These are phyloP conservation scores for Oriolus oriolus DNA, from an alignment of 2,113 vertebrate species.

Conservation along the genomic window DNA sequence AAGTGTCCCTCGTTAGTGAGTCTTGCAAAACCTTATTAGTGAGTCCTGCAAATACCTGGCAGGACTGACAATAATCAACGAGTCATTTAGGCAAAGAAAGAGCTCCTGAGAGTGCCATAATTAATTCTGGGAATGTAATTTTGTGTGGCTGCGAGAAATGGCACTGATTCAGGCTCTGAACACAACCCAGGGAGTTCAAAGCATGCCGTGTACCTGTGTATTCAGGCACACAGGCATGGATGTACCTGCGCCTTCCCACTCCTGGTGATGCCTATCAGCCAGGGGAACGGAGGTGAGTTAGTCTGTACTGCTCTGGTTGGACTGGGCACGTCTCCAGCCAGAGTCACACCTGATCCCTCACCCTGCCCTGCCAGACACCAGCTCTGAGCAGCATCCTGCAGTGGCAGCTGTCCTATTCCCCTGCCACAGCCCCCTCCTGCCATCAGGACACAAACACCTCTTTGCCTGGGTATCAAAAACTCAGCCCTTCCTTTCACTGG, in stretches of 20 bases:
- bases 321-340: background rate
- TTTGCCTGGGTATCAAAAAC: background rate
- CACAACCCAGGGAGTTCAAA: background rate
- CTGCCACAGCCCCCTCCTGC: background rate
- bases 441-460: background rate
- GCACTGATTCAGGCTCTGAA: background rate
- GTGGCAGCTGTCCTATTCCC: background rate
- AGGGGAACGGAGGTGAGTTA: background rate
- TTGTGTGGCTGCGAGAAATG: background rate
- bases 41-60: background rate
- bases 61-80: background rate
- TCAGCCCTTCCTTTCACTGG: background rate
- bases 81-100: background rate
- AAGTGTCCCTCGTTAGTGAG: background rate
- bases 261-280: background rate
- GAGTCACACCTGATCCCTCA: background rate
- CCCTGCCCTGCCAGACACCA: background rate
- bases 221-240: fast-evolving
- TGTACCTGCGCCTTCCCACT: background rate
- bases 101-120: background rate
- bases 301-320: background rate
- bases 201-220: background rate
- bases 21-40: background rate
- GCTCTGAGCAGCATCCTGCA: background rate
- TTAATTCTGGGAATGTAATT: slow-evolving; percentile 48